Evolutionary conservation across 2,797 vertebrate species (phyloP).

Genomic region (Bufotes viridis): DNA sequence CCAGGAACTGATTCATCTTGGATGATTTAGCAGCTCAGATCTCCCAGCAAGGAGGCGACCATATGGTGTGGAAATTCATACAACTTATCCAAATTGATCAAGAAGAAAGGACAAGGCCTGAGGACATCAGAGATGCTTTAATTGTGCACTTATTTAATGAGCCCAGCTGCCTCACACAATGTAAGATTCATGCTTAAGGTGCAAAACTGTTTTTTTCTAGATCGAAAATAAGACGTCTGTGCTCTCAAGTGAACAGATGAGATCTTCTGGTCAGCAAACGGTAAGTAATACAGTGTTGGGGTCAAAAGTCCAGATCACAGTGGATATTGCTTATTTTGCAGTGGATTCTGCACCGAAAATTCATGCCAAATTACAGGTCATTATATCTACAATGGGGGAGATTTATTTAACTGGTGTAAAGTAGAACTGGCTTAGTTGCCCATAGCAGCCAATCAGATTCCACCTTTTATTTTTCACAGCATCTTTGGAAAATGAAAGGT

Average conservation of each 20-base stretch:
- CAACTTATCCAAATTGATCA: background rate
- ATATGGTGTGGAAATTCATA: slow-evolving; percentile 33
- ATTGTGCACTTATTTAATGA: slow-evolving; percentile 19
- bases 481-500: too few species aligned
- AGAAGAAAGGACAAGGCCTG: slow-evolving; percentile 3
- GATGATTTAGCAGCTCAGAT: background rate
- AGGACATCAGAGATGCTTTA: slow-evolving; percentile 36
- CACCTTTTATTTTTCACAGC: too few species aligned
- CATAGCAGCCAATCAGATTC: too few species aligned
- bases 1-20: background rate
- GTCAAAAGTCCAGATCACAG: background rate
- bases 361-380: too few species aligned
- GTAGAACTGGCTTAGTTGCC: too few species aligned
- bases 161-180: slow-evolving; percentile 7
- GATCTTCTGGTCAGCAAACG: background rate
- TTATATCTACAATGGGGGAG: too few species aligned
- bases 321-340: background rate
- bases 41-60: slow-evolving; percentile 36
- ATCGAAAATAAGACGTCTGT: background rate
- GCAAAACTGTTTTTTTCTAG: too few species aligned
- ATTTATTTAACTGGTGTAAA: too few species aligned
- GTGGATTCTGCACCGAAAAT: too few species aligned
- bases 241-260: background rate
- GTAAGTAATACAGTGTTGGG: background rate
- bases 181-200: background rate